Evolutionary conservation across 2,113 vertebrate species (phyloP).

Genomic region (Chiloscyllium plagiosum): DNA sequence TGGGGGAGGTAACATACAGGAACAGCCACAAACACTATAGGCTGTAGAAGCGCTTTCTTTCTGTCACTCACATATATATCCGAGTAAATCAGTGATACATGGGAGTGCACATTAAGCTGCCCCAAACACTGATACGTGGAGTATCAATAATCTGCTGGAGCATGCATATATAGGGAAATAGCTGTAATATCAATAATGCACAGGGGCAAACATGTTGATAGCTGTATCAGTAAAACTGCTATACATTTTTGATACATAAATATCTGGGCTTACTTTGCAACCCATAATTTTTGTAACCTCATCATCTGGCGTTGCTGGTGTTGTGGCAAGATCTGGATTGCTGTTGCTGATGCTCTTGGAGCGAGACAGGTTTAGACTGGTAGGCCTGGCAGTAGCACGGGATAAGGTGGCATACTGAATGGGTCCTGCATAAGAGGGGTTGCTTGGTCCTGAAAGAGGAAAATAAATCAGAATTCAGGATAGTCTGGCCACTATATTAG

Average conservation of each 20-base stretch:
- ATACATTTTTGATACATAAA: background rate
- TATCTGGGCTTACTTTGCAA: constrained; percentile 62
- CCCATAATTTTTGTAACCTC: constrained; percentile 79
- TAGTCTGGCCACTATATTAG: background rate
- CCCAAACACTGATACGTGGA: background rate
- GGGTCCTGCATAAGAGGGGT: constrained; percentile 54
- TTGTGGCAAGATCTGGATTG: constrained; percentile 76
- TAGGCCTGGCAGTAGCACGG: constrained; percentile 62
- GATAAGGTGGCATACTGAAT: constrained; percentile 74
- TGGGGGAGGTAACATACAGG: background rate
- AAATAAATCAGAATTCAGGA: background rate
- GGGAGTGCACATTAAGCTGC: background rate
- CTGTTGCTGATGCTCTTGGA: constrained; percentile 88
- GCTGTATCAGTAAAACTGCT: background rate
- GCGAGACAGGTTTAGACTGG: constrained; percentile 69
- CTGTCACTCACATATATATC: background rate
- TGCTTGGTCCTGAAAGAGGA: constrained; percentile 42
- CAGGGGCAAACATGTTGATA: background rate
- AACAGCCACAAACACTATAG: background rate
- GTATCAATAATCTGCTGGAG: background rate
- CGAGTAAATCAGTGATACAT: background rate
- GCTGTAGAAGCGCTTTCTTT: background rate
- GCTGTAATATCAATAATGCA: background rate
- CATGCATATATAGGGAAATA: background rate
- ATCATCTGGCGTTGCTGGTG: constrained; percentile 71